Evolutionary conservation across 2,888 invertebrate species (phyloP), one percentile per base, ranked within the genome.

Genomic region (Sussaba pulchella): DNA sequence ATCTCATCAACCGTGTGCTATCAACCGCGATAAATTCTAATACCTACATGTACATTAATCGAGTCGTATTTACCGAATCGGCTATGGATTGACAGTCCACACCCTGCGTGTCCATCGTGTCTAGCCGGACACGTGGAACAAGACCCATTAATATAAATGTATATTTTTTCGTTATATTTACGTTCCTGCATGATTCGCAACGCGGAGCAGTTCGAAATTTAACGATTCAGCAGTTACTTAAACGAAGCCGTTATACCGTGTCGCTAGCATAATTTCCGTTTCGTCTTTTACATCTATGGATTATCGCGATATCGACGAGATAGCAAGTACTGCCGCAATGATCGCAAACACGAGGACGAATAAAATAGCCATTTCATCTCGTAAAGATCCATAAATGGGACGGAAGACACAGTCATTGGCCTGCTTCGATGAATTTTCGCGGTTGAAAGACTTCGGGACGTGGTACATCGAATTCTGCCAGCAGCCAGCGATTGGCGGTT

Each of bases 191-290:
- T 72, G 19, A 54, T 72, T 47, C 71, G 41, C 54, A 21, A 26
- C 41, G 36, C 59, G 17, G 54, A 39, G 17, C 24, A 74, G 54
- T 31, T 45, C 17, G 17, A 67, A 39, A 21, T 63, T 77, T 73
- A 79, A 77, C 69, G 76, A 76, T 66, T 59, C 45, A 50, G 31
- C 31, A 72, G 70, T 63, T 45, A 66, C 66, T 70, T 64, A 71
- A 73, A 73, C 59, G 26, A 66, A 69, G 39, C 70, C 43, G 72
- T 82, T 82, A 73, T 73, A 66, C 66, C 73, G 17, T 77, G 70
- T 75, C 71, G 57, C 63, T 39, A 31, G 39, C 67, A 75, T 67
- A 52, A 54, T 78, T 78, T 52, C 12, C 8, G 61, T 31, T 31
- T 31, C 6, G 31, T 6, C 31, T 31, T 6, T 1, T 9, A 36